phyloP scores from a whole-genome alignment of 1,140 invertebrate species.

The Venturia canescens region DNA sequence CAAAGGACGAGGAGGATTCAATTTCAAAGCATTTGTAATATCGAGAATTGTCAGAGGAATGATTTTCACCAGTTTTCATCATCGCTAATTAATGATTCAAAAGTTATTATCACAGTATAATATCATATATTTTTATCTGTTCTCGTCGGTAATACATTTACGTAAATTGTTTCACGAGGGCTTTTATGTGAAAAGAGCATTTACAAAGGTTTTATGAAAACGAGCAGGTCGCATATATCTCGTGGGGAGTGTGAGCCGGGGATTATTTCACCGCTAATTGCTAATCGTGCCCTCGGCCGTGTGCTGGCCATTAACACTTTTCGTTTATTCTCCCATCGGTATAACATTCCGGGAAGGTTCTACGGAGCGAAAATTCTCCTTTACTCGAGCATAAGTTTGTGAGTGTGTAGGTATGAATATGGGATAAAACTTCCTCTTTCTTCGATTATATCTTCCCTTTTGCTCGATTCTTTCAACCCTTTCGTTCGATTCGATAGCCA shows the following conservation, averaged over 20 bases:
- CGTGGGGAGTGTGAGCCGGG: neutral
- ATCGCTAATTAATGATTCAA: neutral
- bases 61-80: too few relatives aligned
- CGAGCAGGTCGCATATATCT: neutral
- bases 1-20: too few relatives aligned
- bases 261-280: slow-evolving; percentile 43
- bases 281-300: slow-evolving; percentile 24
- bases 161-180: neutral
- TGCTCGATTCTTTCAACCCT: slow-evolving; percentile 15
- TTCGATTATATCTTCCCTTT: neutral
- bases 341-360: slow-evolving; percentile 13
- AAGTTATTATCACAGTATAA: neutral
- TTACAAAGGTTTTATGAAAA: slow-evolving; percentile 14
- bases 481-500: slow-evolving; percentile 17
- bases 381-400: neutral
- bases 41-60: too few relatives aligned
- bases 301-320: slow-evolving; percentile 30
- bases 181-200: neutral
- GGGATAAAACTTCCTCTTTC: neutral
- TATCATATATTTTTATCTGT: neutral
- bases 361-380: neutral
- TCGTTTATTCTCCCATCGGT: slow-evolving; percentile 33
- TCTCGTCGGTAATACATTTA: neutral
- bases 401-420: neutral
- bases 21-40: too few relatives aligned